These are phyloP conservation scores for Ectemnius continuus DNA, from an alignment of 2,888 invertebrate species.

Conservation along the genomic window DNA sequence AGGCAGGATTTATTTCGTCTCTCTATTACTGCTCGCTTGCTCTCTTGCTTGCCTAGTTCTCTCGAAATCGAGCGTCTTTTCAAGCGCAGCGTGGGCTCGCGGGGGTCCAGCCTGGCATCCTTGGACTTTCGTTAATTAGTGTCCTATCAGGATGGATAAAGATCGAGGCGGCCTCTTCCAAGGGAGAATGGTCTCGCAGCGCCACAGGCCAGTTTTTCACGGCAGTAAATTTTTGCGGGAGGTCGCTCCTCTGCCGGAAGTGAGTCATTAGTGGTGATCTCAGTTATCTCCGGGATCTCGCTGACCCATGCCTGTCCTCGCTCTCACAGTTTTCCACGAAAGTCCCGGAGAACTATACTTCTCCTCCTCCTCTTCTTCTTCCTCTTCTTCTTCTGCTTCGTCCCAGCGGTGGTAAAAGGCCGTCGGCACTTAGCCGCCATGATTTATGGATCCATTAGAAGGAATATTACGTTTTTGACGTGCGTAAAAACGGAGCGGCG, in stretches of 20 bases:
- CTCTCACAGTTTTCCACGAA: constrained; percentile 39
- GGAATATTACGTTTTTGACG: constrained; percentile 21
- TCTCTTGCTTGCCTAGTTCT: no score
- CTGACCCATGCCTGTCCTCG: constrained; percentile 16
- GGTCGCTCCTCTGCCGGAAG: constrained; percentile 33
- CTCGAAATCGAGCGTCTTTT: neutral
- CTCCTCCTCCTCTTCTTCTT: no score
- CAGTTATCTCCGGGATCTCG: constrained; percentile 32
- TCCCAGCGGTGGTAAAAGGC: neutral
- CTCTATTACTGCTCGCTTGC: neutral
- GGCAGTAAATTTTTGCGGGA: constrained; percentile 43
- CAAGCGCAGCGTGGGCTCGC: neutral
- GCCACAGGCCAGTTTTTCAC: neutral
- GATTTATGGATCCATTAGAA: constrained; percentile 41
- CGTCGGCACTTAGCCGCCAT: constrained; percentile 19
- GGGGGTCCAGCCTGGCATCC: no score
- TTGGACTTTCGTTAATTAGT: no score
- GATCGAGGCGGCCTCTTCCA: neutral
- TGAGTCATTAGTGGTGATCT: constrained; percentile 31
- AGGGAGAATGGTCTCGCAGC: neutral
- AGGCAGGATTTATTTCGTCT: neutral
- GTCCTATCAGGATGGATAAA: no score
- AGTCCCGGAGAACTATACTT: constrained; percentile 1
- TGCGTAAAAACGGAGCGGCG: neutral
- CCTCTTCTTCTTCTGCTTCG: no score